Evolutionary conservation across 1,140 invertebrate genomes (phyloP).

Genomic region (Megalopta genalis): DNA sequence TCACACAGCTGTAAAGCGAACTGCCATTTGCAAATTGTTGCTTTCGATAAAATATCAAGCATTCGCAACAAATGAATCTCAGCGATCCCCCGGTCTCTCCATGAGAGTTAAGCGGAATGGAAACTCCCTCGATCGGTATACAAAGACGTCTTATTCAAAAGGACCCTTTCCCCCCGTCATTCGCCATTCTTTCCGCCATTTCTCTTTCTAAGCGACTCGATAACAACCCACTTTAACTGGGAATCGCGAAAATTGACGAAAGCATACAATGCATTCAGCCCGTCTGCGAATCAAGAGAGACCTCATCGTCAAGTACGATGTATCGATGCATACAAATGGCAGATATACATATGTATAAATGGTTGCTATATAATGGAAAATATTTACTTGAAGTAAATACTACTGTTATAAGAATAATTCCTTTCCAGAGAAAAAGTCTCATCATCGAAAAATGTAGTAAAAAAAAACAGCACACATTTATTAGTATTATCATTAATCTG

Average conservation of each 20-base stretch:
- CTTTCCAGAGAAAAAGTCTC: too few relatives aligned
- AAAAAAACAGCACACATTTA: too few relatives aligned
- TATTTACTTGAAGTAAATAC: too few relatives aligned
- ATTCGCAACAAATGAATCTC: conserved; percentile 28
- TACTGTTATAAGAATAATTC: too few relatives aligned
- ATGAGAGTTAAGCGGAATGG: conserved; percentile 36
- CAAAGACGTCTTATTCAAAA: conserved; percentile 56
- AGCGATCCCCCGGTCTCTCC: conserved; percentile 34
- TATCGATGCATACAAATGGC: not conserved
- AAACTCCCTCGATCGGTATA: conserved; percentile 30
- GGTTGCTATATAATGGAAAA: too few relatives aligned
- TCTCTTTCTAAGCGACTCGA: conserved; percentile 42
- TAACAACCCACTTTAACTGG: conserved; percentile 32
- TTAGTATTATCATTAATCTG: too few relatives aligned
- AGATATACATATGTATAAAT: not conserved
- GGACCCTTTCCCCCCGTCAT: conserved; percentile 43
- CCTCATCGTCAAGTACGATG: not conserved
- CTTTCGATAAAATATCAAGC: conserved; percentile 20
- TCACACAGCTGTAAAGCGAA: conserved; percentile 15
- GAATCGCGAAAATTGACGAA: conserved; percentile 10
- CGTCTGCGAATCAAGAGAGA: conserved; percentile 5
- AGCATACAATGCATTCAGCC: conserved; percentile 3
- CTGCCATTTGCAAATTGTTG: conserved; percentile 30
- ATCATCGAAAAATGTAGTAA: too few relatives aligned
- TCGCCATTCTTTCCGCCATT: conserved; percentile 20